Evolutionary conservation across 1,140 invertebrate genomes (phyloP).

Genomic region (Diploscapter pachys): DNA sequence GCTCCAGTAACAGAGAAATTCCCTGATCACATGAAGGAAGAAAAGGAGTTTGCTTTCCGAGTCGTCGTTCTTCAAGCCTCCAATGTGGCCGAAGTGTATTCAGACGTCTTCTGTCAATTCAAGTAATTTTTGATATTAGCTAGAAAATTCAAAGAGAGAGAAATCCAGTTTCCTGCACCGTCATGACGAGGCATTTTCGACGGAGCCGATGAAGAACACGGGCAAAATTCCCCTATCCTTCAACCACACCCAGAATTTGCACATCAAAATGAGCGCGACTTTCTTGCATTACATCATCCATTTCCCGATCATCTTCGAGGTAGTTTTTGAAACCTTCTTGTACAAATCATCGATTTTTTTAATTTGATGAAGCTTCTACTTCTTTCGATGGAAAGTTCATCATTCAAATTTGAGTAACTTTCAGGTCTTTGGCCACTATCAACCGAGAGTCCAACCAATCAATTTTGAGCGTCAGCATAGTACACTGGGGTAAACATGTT

Average conservation of each 20-base stretch:
- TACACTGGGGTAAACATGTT: constrained; percentile 27
- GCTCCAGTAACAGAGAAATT: constrained; percentile 41
- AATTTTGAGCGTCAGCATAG: constrained; percentile 37
- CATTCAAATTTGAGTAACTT: too few species aligned
- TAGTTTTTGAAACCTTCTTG: constrained; percentile 59
- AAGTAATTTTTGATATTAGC: constrained; percentile 65
- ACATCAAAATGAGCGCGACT: constrained; percentile 84
- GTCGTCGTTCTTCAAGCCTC: constrained; percentile 93
- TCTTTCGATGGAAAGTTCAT: too few species aligned
- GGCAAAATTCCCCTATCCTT: constrained; percentile 77
- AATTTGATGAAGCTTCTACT: too few species aligned
- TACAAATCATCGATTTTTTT: too few species aligned
- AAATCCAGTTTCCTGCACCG: constrained; percentile 76
- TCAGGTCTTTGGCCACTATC: constrained; percentile 77
- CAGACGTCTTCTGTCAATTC: constrained; percentile 99
- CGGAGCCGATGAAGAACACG: constrained; percentile 89
- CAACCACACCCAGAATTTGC: constrained; percentile 97
- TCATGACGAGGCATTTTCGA: constrained; percentile 97
- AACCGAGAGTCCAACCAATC: constrained; percentile 28
- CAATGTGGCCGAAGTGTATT: constrained; percentile 88
- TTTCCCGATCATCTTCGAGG: constrained; percentile 95
- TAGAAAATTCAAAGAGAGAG: too few species aligned
- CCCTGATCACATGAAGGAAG: constrained; percentile 80
- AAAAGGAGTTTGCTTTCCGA: constrained; percentile 89
- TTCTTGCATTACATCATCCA: constrained; percentile 95